Evolutionary conservation across 2,888 invertebrate genomes (phyloP), one percentile per base, ranked within the genome.

Genomic region (Aphodius granarius): DNA sequence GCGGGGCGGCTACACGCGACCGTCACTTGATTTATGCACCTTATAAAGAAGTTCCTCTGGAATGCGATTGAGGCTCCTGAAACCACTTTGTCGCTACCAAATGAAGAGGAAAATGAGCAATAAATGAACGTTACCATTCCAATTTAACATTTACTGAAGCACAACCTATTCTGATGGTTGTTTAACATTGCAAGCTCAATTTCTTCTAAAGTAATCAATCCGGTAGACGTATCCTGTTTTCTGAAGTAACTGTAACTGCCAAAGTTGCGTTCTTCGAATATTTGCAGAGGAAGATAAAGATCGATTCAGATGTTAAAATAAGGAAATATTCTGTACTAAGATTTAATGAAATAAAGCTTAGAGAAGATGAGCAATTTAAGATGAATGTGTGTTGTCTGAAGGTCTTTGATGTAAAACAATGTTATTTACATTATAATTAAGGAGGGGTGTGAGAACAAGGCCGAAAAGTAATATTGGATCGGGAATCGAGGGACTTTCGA

Each of bases 81-180:
- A 85, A 86, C 84, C 85, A 85, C 85, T 85, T 85, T 86, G 85
- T 86, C 85, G 84, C 85, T 83, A 84, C 83, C 83, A 84, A 86
- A 86, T 86, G 86, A 86, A 85, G 85, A 84, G 84, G 85, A 86
- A 86, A 86, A 86, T 86, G 83, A 85, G 83, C 84, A 83, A 82
- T 81, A 83, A 85, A 85, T 85, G 85, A 84, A 83, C 83, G 83
- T 84, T 83, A 85, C 85, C 83, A 83, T 84, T 84, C 81, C 83
- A 83, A 84, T 85, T 83, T 83, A 83, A 83, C 83, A 83, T 84
- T 23, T 23, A 23, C 23, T 79, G 76, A 78, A 77, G 79, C 75
- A 23, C 63, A 79, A 78, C 78, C 65, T 66, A 18, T 66, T 17
- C 23, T 4, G 23, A 23, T 23, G 9, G 9, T 23, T 9, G 23